Base-by-base conservation (phyloP, 2,113 vertebrate genomes). In the Sander lucioperca region DNA sequence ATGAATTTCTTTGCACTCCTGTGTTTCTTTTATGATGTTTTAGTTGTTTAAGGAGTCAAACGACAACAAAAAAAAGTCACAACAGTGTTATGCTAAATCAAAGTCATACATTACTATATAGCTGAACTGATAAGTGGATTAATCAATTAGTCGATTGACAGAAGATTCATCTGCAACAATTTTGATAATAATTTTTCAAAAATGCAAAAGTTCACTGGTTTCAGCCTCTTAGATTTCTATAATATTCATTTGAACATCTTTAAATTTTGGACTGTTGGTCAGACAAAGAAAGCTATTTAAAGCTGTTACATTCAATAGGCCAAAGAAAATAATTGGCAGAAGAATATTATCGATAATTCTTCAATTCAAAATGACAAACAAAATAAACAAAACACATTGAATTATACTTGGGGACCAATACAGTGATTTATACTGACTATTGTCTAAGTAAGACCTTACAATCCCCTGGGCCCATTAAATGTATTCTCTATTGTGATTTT, bases 301-400 rank as follows among this genome's bases (percentile, higher is more conserved):
- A 63, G 18, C 39, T 2, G 0, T 16, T 2, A 6, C 6, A 65
- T 12, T 45, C 10, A 27, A 27, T 12, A 47, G 19, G 43, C 51
- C 25, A 73, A 59, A 56, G 13, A 66, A 61, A 39, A 25, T 19
- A 48, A 64, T 4, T 45, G n/a, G 4, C 16, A 76, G 75, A 66
- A 6, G 1, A 2, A 66, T 39, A 7, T 16, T 13, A 62, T 27
- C 0, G 8, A 39, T 0, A 57, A 27, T 64, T 12, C 11, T 27
- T 58, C 9, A 18, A 15, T 30, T n/a, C 9, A 62, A 23, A 50
- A 68, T 30, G 13, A 7, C 16, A 68, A 30, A 53, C 1, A 57
- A 48, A 36, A 82, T n/a, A 39, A 50, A 19, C 21, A 43, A 25
- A 11, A 43, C 39, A 43, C 39, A 43, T 43, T 21, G 3, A 21